phyloP scores from a whole-genome alignment of 1,140 invertebrate genomes.

The Coboldia fuscipes region DNA sequence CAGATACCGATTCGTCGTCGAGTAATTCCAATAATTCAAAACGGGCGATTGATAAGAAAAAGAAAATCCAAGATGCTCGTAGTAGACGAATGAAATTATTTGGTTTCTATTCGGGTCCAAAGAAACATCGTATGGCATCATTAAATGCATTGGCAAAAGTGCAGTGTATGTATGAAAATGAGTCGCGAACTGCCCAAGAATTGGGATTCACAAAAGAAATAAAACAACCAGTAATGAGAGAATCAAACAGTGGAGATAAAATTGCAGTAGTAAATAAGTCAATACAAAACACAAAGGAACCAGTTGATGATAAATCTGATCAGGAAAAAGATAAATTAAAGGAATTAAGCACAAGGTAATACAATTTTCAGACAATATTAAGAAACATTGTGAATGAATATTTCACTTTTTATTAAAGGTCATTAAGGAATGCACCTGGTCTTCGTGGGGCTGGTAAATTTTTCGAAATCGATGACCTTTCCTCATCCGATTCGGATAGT shows the following conservation, averaged over 20 bases:
- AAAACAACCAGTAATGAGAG: conserved; percentile 7
- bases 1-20: background rate
- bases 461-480: conserved; percentile 51
- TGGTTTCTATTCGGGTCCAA: conserved; percentile 29
- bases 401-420: too few species aligned
- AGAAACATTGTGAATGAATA: too few species aligned
- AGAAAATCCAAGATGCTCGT: background rate
- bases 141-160: conserved; percentile 81
- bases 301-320: conserved; percentile 22
- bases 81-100: background rate
- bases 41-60: background rate
- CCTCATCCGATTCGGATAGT: conserved; percentile 22
- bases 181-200: conserved; percentile 46
- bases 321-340: too few species aligned
- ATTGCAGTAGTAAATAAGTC: conserved; percentile 14
- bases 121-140: conserved; percentile 64
- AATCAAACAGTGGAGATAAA: conserved; percentile 3
- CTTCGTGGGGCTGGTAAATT: conserved; percentile 56
- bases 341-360: too few species aligned
- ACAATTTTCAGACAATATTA: too few species aligned
- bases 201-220: conserved; percentile 21
- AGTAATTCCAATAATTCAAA: background rate
- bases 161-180: conserved; percentile 77
- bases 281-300: conserved; percentile 9
- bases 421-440: conserved; percentile 45